Base-by-base conservation (phyloP, 2,797 vertebrate genomes). In the Bryconaethiops microstoma region DNA sequence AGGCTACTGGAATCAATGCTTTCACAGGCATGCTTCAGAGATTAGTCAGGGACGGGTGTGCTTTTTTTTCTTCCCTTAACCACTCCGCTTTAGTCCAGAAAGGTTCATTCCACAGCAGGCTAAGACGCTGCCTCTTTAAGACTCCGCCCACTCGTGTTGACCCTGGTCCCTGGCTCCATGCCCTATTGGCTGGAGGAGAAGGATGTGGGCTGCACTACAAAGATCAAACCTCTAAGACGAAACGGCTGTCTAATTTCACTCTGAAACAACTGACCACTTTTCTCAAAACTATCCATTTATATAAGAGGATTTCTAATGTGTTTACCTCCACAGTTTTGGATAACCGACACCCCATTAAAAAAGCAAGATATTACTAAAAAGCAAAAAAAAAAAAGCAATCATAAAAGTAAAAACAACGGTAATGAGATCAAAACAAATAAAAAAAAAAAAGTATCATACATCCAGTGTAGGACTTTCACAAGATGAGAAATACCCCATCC, bases 391-490 rank as follows among this genome's bases (percentile, higher is more conserved):
- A 88, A 86, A 63, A 87, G 82, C 59, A 74, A 29, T 48, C 25
- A 65, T 60, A 74, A 76, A 84, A 82, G 45, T 78, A 81, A 86
- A 82, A 73, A 79, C 86, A 88, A 91, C 85, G 88, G 74, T 84
- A 87, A 89, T 86, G 84, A 74, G n/a, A 83, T 82, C 82, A 78
- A 76, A 82, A 85, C 21, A 65, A 82, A n/a, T 9, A 48, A 85
- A 25, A 67, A 69, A 73, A 59, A 84, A 86, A 88, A 83, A 74
- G 52, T 80, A 88, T 86, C 84, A 82, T 92, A 93, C 90, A 95
- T 94, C 93, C 94, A 95, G 94, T 95, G 94, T 95, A 91, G 88
- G 92, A 95, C 93, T 94, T 94, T 94, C 91, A 94, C 91, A 91
- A 92, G 91, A 92, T 91, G 89, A 92, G 85, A 88, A 85, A 89